phyloP scores from a whole-genome alignment of 2,888 invertebrate species.

The Mimas tiliae region DNA sequence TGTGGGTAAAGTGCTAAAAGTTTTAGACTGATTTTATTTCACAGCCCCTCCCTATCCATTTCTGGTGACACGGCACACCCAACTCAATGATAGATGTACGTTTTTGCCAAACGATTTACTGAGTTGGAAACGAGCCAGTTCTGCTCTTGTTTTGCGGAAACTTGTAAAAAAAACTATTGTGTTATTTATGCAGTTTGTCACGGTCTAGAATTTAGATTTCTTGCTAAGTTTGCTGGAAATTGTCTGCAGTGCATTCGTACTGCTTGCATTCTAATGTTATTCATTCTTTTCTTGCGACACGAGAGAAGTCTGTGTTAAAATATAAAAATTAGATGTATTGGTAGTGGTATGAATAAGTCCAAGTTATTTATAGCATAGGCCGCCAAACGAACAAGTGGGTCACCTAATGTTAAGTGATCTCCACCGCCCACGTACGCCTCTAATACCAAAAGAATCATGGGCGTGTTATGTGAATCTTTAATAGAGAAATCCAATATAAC shows the following conservation, averaged over 20 bases:
- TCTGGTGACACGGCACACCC: constrained; percentile 17
- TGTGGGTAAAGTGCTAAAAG: too few species aligned
- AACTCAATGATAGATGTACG: constrained; percentile 45
- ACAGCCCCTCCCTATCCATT: background rate
- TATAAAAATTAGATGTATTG: too few species aligned
- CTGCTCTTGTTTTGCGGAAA: constrained; percentile 26
- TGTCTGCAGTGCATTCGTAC: background rate
- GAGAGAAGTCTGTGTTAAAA: background rate
- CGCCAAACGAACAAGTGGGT: too few species aligned
- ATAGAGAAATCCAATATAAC: too few species aligned
- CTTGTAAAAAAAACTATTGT: constrained; percentile 18
- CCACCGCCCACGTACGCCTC: too few species aligned
- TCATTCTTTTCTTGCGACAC: background rate
- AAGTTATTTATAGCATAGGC: too few species aligned
- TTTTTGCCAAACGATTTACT: constrained; percentile 46
- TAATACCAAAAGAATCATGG: too few species aligned
- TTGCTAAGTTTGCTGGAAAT: constrained; percentile 1
- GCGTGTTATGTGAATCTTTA: too few species aligned
- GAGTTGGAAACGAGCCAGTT: constrained; percentile 42
- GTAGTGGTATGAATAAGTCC: too few species aligned
- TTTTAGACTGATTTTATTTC: too few species aligned
- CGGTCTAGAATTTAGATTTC: background rate
- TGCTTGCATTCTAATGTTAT: background rate
- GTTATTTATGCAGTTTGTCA: constrained; percentile 18
- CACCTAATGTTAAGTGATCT: too few species aligned